A percentile compares a stretch with the other conserved stretches of the same genome.
These are phyloP conservation scores for Anabacerthia variegaticeps DNA, from an alignment of 2,797 vertebrate genomes.

Conservation along the genomic window DNA sequence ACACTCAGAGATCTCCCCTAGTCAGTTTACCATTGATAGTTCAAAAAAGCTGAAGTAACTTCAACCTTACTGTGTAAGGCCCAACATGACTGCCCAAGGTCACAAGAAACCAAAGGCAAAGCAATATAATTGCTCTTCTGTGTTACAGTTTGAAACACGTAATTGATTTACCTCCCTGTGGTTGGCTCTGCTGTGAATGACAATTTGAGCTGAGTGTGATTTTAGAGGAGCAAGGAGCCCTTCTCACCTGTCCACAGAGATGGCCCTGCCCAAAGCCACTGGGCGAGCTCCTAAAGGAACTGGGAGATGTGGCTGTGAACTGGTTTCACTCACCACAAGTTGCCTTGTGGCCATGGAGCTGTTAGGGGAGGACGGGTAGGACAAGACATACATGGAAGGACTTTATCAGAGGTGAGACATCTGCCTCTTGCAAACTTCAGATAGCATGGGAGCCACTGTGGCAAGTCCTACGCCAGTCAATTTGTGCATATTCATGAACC, in stretches of 20 bases:
- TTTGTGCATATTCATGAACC: neutral
- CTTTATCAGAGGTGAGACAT: neutral
- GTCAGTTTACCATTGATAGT: neutral
- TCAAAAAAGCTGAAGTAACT: neutral
- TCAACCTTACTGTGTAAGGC: neutral
- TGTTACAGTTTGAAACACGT: neutral
- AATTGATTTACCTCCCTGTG: neutral
- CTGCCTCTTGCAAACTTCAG: neutral
- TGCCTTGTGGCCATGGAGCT: neutral
- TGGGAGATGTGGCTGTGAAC: neutral
- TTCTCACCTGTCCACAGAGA: neutral
- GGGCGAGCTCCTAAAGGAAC: neutral
- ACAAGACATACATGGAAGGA: neutral
- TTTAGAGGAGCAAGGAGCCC: neutral
- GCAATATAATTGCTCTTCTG: neutral
- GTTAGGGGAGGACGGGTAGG: neutral
- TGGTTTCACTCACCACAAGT: neutral
- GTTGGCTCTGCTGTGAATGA: neutral
- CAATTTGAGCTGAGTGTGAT: neutral
- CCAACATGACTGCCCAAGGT: neutral
- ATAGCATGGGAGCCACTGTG: neutral
- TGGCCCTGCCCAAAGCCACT: neutral
- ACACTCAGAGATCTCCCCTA: neutral
- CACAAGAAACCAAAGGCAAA: neutral
- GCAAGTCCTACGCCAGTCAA: neutral